Evolutionary conservation across 2,888 invertebrate genomes (phyloP).

Genomic region (Cremastobaeus sp.): DNA sequence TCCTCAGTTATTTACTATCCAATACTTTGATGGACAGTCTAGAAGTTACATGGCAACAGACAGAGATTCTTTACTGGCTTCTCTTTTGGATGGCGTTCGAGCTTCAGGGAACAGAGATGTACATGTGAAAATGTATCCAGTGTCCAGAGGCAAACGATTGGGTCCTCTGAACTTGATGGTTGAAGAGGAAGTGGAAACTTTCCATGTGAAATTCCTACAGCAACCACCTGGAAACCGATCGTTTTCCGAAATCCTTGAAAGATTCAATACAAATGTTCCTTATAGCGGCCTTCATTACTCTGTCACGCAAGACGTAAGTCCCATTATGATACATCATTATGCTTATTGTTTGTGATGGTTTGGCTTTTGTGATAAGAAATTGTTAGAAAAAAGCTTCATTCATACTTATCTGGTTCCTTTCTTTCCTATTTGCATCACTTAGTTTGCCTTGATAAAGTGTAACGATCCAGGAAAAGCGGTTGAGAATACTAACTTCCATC

Average conservation of each 20-base stretch:
- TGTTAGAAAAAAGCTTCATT: not conserved
- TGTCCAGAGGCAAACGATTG: constrained; percentile 91
- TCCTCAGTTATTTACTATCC: constrained; percentile 95
- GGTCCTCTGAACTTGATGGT: constrained; percentile 93
- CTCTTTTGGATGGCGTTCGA: constrained; percentile 96
- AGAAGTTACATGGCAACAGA: constrained; percentile 95
- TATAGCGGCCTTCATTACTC: constrained; percentile 98
- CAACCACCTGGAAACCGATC: constrained; percentile 83
- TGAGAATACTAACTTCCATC: constrained; percentile 33
- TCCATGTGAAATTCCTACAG: constrained; percentile 89
- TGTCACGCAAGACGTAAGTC: constrained; percentile 94
- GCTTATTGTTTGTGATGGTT: too few species aligned
- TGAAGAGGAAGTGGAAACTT: constrained; percentile 97
- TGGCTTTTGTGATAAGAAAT: too few species aligned
- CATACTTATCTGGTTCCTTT: too few species aligned
- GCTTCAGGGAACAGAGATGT: constrained; percentile 98
- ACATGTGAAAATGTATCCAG: constrained; percentile 91
- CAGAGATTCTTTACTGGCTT: constrained; percentile 96
- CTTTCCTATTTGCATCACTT: too few species aligned
- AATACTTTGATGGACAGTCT: constrained; percentile 94
- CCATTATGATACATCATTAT: too few species aligned
- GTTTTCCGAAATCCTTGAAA: constrained; percentile 89
- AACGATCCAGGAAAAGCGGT: constrained; percentile 41
- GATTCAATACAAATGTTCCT: constrained; percentile 98
- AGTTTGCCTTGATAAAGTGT: not conserved